Base-by-base conservation (phyloP, 2,797 vertebrate genomes). In the Galaxias olidus region DNA sequence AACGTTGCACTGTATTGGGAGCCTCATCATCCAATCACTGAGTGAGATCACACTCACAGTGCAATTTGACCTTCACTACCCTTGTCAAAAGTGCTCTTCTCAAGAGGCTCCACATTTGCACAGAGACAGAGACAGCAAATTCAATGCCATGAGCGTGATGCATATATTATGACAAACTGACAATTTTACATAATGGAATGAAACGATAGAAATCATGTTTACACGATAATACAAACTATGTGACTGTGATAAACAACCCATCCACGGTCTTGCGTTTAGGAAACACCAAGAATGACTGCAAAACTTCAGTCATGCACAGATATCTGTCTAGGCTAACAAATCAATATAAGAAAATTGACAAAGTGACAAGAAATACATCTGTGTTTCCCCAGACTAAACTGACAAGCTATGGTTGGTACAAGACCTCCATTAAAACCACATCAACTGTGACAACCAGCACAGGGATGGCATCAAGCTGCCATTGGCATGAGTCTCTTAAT, bases 281-380 rank as follows among this genome's bases (percentile, higher is more conserved):
- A 74, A 48, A 70, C 60, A 80, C 70, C 64, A 74, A 77, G 74
- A 69, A 78, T 65, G 77, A 74, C 69, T 77, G 65, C 70, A 77
- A 59, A 52, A 68, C 75, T 70, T 76, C 79, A 73, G 8, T 9
- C 11, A 72, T 62, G 17, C 74, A 53, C 65, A 63, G 66, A 78
- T 72, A 55, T 74, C 73, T 63, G 79, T 74, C 79, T 74, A 65
- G 71, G 70, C 79, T 82, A 81, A 84, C 79, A 84, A 78, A 84
- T 69, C 50, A 63, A 78, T 73, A 84, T 86, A 84, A 88, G 75
- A 71, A 75, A 72, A 53, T 72, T 84, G 86, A 86, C 87, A 84
- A 75, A 77, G 78, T 84, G 86, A 89, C 89, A 86, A 61, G 59
- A 69, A 73, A 73, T 77, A 79, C 79, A 79, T 88, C 88, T 87